A percentile compares a stretch with the other conserved stretches of the same genome.
phyloP scores from a whole-genome alignment of 2,113 vertebrate species.

The Oryzias woworae region DNA sequence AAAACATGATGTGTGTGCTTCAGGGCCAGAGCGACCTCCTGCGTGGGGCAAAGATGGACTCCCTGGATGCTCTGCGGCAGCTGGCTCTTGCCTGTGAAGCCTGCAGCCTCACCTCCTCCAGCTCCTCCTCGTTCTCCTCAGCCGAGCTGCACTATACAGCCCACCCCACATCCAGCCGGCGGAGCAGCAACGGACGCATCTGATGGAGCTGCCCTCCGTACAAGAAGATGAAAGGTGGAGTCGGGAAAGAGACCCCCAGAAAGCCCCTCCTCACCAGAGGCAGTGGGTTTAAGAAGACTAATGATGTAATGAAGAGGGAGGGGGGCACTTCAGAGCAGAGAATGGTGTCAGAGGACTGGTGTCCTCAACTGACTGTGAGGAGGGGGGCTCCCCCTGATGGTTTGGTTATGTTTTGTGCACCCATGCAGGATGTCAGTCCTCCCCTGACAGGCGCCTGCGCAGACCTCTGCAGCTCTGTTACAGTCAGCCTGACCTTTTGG shows the following conservation, averaged over 20 bases:
- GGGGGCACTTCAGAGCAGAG: too few relatives aligned
- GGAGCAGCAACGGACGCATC: conserved; percentile 77
- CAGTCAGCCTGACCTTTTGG: too few relatives aligned
- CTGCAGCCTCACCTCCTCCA: conserved; percentile 81
- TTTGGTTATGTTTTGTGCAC: too few relatives aligned
- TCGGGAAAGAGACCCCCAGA: neutral
- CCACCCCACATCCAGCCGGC: conserved; percentile 49
- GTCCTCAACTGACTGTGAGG: too few relatives aligned
- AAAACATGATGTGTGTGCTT: conserved; percentile 15
- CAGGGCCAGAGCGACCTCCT: conserved; percentile 95
- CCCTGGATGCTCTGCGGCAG: conserved; percentile 92
- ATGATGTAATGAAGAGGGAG: too few relatives aligned
- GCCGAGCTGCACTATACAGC: conserved; percentile 72
- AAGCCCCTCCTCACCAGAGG: neutral
- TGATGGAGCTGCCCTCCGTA: conserved; percentile 41
- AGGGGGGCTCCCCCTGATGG: too few relatives aligned
- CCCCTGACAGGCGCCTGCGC: too few relatives aligned
- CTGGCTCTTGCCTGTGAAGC: conserved; percentile 91
- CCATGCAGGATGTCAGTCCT: too few relatives aligned
- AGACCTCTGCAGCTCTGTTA: too few relatives aligned
- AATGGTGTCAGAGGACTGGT: too few relatives aligned
- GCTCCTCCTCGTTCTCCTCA: conserved; percentile 55
- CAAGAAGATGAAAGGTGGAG: conserved; percentile 19
- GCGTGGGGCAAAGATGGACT: conserved; percentile 90
- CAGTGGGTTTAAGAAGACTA: too few relatives aligned